phyloP scores from a whole-genome alignment of 35 echinoderm and acorn worm species.

The Holothuria glaberrima region DNA sequence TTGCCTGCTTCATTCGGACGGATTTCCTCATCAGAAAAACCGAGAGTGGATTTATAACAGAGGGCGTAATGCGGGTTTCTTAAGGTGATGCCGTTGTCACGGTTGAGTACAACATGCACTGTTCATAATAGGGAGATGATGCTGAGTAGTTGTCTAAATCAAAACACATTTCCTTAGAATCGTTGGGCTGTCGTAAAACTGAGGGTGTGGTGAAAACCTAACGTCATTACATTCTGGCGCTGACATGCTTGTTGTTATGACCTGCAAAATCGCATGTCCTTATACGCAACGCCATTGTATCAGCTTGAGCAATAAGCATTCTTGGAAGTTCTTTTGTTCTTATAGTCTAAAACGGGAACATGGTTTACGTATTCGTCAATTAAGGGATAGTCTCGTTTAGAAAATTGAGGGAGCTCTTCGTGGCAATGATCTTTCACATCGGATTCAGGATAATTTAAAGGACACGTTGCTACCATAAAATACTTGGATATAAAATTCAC shows the following conservation, averaged over 20 bases:
- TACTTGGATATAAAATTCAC: no score
- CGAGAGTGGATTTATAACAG: no score
- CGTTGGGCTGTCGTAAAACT: no score
- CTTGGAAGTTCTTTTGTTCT: conserved; percentile 10
- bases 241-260: neutral
- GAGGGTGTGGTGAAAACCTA: no score
- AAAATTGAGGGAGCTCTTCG: neutral
- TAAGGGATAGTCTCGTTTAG: neutral
- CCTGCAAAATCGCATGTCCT: conserved; percentile 29
- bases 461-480: conserved; percentile 33
- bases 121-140: neutral
- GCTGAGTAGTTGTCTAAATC: no score
- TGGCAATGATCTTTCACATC: neutral
- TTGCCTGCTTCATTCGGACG: no score
- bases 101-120: conserved; percentile 14
- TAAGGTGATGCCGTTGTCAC: neutral
- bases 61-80: conserved; percentile 30
- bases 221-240: neutral
- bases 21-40: no score
- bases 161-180: no score
- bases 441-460: neutral
- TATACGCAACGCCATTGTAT: neutral
- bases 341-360: conserved; percentile 21
- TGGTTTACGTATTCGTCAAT: neutral
- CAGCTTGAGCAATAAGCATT: neutral